phyloP scores from a whole-genome alignment of 1,140 invertebrate species.

The Drosophila chauvacae region DNA sequence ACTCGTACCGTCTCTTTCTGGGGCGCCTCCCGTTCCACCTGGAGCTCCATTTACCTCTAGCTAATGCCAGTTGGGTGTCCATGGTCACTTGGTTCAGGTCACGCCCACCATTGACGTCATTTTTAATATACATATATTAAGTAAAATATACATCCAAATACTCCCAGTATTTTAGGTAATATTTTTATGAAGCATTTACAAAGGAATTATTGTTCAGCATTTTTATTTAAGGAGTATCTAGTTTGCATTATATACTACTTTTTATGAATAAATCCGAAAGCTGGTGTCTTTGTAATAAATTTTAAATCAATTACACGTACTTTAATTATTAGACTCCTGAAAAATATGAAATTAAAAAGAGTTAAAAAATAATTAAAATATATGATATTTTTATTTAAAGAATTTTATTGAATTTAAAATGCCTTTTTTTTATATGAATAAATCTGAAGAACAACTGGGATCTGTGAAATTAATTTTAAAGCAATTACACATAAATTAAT shows the following conservation, averaged over 20 bases:
- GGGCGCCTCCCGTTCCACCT: constrained; percentile 15
- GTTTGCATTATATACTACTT: too few species aligned
- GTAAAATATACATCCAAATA: not conserved
- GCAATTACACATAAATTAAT: not conserved
- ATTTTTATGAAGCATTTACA: not conserved
- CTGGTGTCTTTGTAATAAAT: too few species aligned
- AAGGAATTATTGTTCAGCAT: not conserved
- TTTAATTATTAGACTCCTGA: too few species aligned
- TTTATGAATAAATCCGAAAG: too few species aligned
- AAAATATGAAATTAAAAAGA: too few species aligned
- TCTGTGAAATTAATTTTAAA: not conserved
- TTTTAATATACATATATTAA: not conserved
- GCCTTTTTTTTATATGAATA: not conserved
- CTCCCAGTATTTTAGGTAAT: too few species aligned
- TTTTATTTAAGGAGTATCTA: too few species aligned
- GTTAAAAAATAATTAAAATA: too few species aligned
- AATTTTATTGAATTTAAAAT: too few species aligned
- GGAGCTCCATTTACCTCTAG: constrained; percentile 2
- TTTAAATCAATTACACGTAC: too few species aligned
- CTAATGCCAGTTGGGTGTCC: constrained; percentile 18
- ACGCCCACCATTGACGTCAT: constrained; percentile 55
- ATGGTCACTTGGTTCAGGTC: constrained; percentile 44
- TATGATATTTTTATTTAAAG: too few species aligned
- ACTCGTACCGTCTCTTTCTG: constrained; percentile 31
- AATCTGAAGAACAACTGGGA: not conserved